Evolutionary conservation across 2,113 vertebrate species (phyloP), one percentile per base, ranked within the genome.

Genomic region (Caretta caretta): DNA sequence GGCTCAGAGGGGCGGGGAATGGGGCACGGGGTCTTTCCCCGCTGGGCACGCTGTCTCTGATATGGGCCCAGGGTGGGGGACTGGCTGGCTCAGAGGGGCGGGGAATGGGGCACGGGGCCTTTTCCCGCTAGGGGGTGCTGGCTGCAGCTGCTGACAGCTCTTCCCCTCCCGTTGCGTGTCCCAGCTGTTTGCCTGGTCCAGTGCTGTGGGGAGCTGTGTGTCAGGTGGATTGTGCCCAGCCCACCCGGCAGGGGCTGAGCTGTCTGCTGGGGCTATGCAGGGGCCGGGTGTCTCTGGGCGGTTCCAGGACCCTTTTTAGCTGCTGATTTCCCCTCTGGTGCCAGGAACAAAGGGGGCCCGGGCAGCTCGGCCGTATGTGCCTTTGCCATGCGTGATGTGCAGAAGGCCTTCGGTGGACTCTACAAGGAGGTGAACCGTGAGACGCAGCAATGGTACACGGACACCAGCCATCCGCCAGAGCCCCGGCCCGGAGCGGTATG

Each of bases 381-480:
- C 83, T 99, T 99, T 97, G 98, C 99, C 82, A 99, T 99, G 99
- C 97, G 65, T 4, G 99, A 99, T 0, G 99, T 99, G 93, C 98
- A 99, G 93, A 98, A 89, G 1, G 99, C 98, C 27, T 99, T 99
- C 75, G 83, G 85, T 0, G 99, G 99, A 53, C 98, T 99, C 80
- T 99, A 99, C 97, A 99, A 99, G 46, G 99, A 99, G 90, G 99
- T 99, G 94, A 99, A 99, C 97, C 98, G 99, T 0, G 99, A 99
- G 94, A 99, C 99, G 0, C 99, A 99, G 97, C 99, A 99, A 98
- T 99, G 99, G 99, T 99, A 99, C 98, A 99, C 99, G 0, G 99
- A 99, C 97, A 99, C 99, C 27, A 95, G 99, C 89, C 97, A 98
- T 0, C 98, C 99, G 72, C 99, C 99, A 0, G 98, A 99, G 22